phyloP scores from a whole-genome alignment of 2,888 invertebrate species.

The Julus scanicus region DNA sequence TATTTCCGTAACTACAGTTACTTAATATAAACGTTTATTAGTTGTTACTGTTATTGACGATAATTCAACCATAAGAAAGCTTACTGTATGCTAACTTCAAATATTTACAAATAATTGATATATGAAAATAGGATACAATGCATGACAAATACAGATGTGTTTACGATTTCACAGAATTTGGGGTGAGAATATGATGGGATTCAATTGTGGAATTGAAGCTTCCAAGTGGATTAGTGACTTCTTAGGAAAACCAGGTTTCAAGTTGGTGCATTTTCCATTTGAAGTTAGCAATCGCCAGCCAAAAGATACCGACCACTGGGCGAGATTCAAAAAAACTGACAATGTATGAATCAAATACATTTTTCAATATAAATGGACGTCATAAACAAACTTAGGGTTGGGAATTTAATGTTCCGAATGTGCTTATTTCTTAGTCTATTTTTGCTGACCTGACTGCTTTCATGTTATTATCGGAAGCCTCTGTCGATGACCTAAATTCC shows the following conservation, averaged over 20 bases:
- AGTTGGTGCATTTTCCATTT: conserved; percentile 36
- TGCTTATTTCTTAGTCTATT: conserved; percentile 45
- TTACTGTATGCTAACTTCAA: no score
- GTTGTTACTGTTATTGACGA: no score
- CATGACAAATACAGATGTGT: no score
- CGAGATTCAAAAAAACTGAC: neutral
- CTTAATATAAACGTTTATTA: no score
- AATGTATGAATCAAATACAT: neutral
- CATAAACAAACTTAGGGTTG: neutral
- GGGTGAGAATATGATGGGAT: conserved; percentile 48
- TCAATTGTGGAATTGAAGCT: conserved; percentile 54
- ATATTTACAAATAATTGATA: no score
- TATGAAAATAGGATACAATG: no score
- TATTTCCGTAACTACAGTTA: no score
- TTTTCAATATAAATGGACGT: no score
- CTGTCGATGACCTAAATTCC: conserved; percentile 75
- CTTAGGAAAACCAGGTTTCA: conserved; percentile 19
- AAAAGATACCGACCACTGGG: neutral
- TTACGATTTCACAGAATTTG: conserved; percentile 9
- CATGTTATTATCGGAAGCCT: conserved; percentile 75
- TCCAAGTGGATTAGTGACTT: conserved; percentile 50
- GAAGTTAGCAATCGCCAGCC: neutral
- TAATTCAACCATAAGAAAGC: no score
- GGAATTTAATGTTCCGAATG: neutral
- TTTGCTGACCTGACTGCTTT: conserved; percentile 77